Base-by-base conservation (phyloP, 53 echinoderm and acorn worm species). In the Antedon mediterranea region DNA sequence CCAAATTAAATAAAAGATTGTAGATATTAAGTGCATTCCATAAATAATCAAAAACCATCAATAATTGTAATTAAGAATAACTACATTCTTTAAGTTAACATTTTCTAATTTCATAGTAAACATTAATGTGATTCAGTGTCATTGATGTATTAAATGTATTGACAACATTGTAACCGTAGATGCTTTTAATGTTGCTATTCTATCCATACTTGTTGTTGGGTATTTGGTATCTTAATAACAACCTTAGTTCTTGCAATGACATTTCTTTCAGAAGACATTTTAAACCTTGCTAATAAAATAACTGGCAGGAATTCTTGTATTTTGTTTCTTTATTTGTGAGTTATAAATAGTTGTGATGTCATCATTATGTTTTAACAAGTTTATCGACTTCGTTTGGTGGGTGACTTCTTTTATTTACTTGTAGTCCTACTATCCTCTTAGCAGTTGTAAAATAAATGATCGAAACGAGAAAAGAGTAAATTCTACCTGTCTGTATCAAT, bases 251-350 rank as follows among this genome's bases (percentile, higher is more conserved):
- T 57, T 13, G 57, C 57, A 57, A 57, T 6, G 37, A n/a, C 41
- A 41, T 41, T 57, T 57, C 57, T 57, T 57, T 57, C 15, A 57
- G 57, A 57, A 57, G 11, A 57, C 57, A 57, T 57, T 57, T 57
- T 57, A 57, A 57, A 57, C 57, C 57, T 57, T 57, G 57, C 57
- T 57, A 57, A 57, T 57, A 57, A 57, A 57, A 3, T 57, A 18
- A 57, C 57, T 57, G 57, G 57, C 57, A 57, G 57, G 57, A 57
- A n/a, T n/a, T n/a, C n/a, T n/a, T n/a, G n/a, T n/a, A n/a, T n/a
- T n/a, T n/a, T n/a, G n/a, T n/a, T n/a, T n/a, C n/a, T n/a, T n/a
- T n/a, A n/a, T n/a, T n/a, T n/a, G n/a, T n/a, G n/a, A n/a, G n/a
- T n/a, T n/a, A n/a, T n/a, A n/a, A n/a, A n/a, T n/a, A n/a, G n/a